Evolutionary conservation across 2,113 vertebrate genomes (phyloP).

Genomic region (Galeopterus variegatus): DNA sequence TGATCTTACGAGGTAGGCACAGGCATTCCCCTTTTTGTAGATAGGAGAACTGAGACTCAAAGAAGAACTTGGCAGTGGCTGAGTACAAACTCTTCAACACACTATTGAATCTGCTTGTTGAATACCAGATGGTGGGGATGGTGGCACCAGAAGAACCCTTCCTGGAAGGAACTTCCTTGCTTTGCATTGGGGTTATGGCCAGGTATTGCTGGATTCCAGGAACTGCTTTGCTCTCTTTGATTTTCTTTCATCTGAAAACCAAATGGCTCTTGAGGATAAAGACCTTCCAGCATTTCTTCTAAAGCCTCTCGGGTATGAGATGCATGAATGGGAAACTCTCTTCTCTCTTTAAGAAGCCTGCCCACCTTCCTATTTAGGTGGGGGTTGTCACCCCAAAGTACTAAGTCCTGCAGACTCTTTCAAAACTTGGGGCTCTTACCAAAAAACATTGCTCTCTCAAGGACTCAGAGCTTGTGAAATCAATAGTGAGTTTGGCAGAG

Average conservation of each 20-base stretch:
- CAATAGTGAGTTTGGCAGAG: conserved; percentile 49
- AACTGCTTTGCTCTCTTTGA: neutral
- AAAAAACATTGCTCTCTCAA: conserved; percentile 64
- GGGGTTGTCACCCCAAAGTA: accelerated
- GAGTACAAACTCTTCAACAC: neutral
- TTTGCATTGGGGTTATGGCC: accelerated
- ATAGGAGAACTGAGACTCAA: neutral
- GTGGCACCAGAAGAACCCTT: accelerated
- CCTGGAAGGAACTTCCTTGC: accelerated
- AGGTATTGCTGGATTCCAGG: neutral
- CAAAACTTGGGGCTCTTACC: conserved; percentile 43
- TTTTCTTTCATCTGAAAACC: neutral
- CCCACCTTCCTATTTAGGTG: neutral
- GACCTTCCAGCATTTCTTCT: neutral
- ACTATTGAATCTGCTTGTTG: neutral
- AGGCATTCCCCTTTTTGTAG: neutral
- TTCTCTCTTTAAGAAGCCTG: too few relatives aligned
- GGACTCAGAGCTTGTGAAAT: conserved; percentile 73
- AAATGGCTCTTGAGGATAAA: neutral
- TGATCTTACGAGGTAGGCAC: accelerated
- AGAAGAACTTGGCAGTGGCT: too few relatives aligned
- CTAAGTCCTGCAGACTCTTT: neutral
- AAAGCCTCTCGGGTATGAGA: neutral
- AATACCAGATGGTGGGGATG: neutral
- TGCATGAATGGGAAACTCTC: accelerated